These are phyloP conservation scores for Hylaeus anthracinus DNA, from an alignment of 1,140 invertebrate species.

Conservation along the genomic window DNA sequence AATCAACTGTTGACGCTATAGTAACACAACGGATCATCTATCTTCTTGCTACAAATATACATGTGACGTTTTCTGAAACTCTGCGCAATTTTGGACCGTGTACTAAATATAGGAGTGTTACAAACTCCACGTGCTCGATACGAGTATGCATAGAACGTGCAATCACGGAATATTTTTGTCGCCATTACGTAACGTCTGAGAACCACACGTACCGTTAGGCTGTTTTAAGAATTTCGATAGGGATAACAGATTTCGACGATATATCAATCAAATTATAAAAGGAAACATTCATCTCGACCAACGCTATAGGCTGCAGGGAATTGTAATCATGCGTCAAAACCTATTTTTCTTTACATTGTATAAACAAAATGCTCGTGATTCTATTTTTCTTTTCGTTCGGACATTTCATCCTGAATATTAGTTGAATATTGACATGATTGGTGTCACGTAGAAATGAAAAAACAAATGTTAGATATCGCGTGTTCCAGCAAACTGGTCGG, in stretches of 20 bases:
- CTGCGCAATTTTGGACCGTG: background rate
- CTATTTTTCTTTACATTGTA: background rate
- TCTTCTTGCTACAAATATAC: background rate
- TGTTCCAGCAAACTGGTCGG: background rate
- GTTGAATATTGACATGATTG: background rate
- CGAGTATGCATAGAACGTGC: background rate
- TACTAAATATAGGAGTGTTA: background rate
- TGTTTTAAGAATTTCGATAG: background rate
- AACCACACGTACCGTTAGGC: no score
- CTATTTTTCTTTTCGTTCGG: background rate
- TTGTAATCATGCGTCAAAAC: background rate
- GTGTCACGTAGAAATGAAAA: background rate
- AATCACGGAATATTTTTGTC: constrained; percentile 5
- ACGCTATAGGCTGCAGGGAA: no score
- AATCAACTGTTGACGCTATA: no score
- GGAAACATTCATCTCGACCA: no score
- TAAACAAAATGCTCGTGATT: background rate
- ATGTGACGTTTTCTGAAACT: background rate
- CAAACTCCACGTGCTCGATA: background rate
- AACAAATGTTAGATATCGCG: no score
- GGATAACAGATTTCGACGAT: no score
- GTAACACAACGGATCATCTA: no score
- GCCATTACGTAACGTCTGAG: background rate
- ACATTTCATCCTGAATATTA: background rate
- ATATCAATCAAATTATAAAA: no score